These are phyloP conservation scores for Oophaga sylvatica DNA, from an alignment of 2,797 vertebrate genomes.

Conservation along the genomic window DNA sequence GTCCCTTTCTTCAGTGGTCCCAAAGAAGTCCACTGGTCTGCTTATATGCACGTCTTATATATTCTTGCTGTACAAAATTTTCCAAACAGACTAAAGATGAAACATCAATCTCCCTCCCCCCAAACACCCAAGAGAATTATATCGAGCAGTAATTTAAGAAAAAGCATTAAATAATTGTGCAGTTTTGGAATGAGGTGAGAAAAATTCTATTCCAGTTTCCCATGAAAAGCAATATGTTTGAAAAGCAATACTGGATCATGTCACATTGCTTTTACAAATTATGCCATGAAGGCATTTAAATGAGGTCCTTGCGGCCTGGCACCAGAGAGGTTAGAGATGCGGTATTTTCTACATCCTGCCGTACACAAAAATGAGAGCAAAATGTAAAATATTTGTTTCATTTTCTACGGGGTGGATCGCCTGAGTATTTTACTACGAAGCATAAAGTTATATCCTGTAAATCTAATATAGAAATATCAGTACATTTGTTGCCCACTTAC, in stretches of 20 bases:
- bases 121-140: not conserved
- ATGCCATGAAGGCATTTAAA: slow-evolving; percentile 22
- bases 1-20: not conserved
- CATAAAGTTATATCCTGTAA: not conserved
- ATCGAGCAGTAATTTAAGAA: not conserved
- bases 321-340: not conserved
- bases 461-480: not conserved
- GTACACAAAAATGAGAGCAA: not conserved
- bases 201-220: slow-evolving; percentile 3
- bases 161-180: slow-evolving; percentile 2
- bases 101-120: not conserved
- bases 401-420: not conserved
- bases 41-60: not conserved
- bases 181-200: not conserved
- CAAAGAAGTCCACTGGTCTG: not conserved
- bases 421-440: not conserved
- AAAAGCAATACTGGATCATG: slow-evolving; percentile 33
- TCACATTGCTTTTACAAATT: slow-evolving; percentile 47
- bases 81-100: not conserved
- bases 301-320: not conserved
- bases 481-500: not conserved
- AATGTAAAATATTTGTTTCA: slow-evolving; percentile 20
- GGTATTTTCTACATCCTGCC: not conserved
- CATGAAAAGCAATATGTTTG: slow-evolving; percentile 18
- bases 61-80: not conserved